Percentiles rank a stretch among this genome's conserved stretches.
phyloP scores from a whole-genome alignment of 2,797 vertebrate species.

The Muscicapa comitata region DNA sequence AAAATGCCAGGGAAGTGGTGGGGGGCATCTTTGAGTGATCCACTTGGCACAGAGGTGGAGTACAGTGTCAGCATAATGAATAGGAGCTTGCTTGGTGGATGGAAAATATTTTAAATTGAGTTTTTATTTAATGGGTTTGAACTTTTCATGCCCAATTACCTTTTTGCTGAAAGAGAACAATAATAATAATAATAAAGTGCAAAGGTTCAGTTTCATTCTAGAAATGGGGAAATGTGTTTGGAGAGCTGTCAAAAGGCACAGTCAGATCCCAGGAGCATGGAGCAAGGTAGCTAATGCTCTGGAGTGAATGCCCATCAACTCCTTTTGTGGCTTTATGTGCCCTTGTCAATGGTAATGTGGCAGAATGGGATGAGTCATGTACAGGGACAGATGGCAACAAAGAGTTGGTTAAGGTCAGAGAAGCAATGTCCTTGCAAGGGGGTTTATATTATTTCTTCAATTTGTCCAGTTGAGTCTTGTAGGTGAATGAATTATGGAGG shows the following conservation, averaged over 20 bases:
- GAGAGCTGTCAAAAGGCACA: conserved; percentile 58
- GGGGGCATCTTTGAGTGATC: conserved; percentile 64
- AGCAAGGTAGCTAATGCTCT: conserved; percentile 51
- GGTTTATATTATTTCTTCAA: not conserved
- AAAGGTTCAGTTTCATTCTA: conserved; percentile 58
- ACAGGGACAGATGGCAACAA: not conserved
- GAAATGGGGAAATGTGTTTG: conserved; percentile 45
- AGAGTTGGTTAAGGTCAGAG: not conserved
- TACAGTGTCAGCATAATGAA: conserved; percentile 65
- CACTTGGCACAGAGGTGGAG: conserved; percentile 63
- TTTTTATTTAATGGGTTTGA: conserved; percentile 70
- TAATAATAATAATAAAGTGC: conserved; percentile 69
- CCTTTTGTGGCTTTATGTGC: conserved; percentile 18
- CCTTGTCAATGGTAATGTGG: conserved; percentile 40
- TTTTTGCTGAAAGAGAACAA: conserved; percentile 62
- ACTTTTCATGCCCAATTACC: conserved; percentile 69
- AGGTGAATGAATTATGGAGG: not conserved
- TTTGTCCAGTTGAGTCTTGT: not conserved
- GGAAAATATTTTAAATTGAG: conserved; percentile 67
- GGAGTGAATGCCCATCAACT: not conserved
- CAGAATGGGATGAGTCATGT: not conserved
- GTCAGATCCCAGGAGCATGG: conserved; percentile 14
- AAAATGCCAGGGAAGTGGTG: conserved; percentile 58
- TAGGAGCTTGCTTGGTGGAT: conserved; percentile 43
- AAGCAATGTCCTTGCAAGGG: not conserved